Conservation (phyloP, 2,888 invertebrate genomes). For the Suillia variegata region DNA sequence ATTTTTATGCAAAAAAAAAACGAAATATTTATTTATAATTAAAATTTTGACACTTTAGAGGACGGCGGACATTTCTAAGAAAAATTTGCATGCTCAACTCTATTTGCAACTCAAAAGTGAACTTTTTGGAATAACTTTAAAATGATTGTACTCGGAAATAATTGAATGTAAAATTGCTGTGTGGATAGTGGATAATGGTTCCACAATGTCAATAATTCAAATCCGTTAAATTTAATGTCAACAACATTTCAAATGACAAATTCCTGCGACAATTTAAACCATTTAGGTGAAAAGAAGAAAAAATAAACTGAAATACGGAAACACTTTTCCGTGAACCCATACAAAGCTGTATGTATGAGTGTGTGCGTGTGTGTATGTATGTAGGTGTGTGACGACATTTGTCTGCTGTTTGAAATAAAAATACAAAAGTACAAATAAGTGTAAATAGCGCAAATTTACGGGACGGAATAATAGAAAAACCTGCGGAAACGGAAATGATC, state of each 20-base stretch:
- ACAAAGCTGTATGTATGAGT: not conserved
- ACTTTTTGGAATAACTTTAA: too few relatives aligned
- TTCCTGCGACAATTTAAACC: too few relatives aligned
- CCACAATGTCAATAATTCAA: conserved; percentile 2
- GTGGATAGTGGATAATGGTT: not conserved
- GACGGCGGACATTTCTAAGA: too few relatives aligned
- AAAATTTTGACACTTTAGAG: too few relatives aligned
- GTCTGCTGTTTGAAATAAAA: not conserved
- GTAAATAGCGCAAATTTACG: not conserved
- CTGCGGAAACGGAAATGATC: not conserved
- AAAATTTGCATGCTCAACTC: too few relatives aligned
- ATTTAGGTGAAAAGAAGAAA: too few relatives aligned
- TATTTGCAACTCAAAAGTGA: too few relatives aligned
- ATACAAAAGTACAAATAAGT: not conserved
- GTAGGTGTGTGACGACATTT: not conserved
- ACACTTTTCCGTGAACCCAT: not conserved
- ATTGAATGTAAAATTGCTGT: too few relatives aligned
- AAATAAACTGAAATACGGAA: not conserved
- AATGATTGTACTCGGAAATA: too few relatives aligned
- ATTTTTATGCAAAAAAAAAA: too few relatives aligned
- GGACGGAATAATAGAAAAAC: not conserved
- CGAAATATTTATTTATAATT: too few relatives aligned
- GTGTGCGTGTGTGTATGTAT: not conserved
- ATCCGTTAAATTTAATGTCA: conserved; percentile 7
- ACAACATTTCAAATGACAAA: conserved; percentile 1